Percentiles rank a stretch among this genome's conserved stretches.
Conservation (phyloP, 2,797 vertebrate species). For the Hypotaenidia philippensis region DNA sequence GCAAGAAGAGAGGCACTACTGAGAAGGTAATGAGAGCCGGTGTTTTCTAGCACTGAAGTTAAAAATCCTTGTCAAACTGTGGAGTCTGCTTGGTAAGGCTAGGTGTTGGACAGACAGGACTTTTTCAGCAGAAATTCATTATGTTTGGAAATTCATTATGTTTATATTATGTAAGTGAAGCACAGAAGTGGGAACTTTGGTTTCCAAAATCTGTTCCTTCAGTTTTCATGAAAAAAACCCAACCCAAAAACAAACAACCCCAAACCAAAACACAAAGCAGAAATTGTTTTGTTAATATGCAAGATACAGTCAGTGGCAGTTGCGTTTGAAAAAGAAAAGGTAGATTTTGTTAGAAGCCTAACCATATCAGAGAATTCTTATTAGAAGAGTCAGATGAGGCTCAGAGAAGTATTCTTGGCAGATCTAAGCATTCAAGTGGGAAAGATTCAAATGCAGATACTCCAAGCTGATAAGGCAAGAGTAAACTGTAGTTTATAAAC, state of each 20-base stretch:
- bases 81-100: not conserved
- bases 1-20: not conserved
- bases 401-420: not conserved
- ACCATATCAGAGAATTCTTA: not conserved
- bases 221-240: not conserved
- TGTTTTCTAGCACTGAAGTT: not conserved
- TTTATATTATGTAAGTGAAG: not conserved
- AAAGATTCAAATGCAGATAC: not conserved
- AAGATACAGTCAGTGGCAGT: not conserved
- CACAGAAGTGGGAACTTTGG: not conserved
- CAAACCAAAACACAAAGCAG: not conserved
- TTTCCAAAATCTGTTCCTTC: not conserved
- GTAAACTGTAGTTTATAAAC: not conserved
- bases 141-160: not conserved
- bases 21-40: not conserved
- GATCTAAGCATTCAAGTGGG: not conserved
- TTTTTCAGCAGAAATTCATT: not conserved
- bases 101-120: not conserved
- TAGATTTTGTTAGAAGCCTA: not conserved
- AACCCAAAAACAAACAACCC: too few relatives aligned
- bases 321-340: not conserved
- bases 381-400: not conserved
- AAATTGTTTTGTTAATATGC: not conserved
- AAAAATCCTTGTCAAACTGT: not conserved
- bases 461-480: not conserved